Conservation (phyloP, 1,140 invertebrate genomes). For the Neodiprion fabricii region DNA sequence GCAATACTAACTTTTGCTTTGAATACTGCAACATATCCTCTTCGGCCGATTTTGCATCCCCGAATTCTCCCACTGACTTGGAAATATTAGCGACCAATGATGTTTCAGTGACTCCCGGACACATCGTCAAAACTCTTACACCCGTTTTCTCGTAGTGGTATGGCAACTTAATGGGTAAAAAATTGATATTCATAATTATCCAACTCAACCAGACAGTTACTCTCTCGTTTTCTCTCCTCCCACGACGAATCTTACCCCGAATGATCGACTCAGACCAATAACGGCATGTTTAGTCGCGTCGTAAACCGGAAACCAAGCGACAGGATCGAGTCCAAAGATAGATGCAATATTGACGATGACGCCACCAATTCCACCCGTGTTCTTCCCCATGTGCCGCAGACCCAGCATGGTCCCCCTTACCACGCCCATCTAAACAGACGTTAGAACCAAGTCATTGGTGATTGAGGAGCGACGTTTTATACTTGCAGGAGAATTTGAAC, state of each 20-base stretch:
- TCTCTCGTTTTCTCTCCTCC: no score
- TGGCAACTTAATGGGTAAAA: slow-evolving; percentile 29
- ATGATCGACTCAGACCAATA: slow-evolving; percentile 47
- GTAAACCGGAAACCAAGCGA: slow-evolving; percentile 66
- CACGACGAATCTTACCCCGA: slow-evolving; percentile 28
- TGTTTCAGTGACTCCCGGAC: slow-evolving; percentile 52
- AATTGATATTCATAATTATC: not conserved
- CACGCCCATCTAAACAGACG: no score
- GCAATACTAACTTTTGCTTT: not conserved
- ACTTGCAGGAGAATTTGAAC: not conserved
- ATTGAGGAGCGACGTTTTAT: no score
- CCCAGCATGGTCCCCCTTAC: no score
- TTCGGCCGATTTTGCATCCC: no score
- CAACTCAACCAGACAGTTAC: no score
- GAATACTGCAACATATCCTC: not conserved
- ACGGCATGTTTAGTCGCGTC: slow-evolving; percentile 69
- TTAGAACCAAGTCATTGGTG: no score
- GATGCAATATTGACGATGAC: slow-evolving; percentile 68
- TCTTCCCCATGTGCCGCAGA: slow-evolving; percentile 60
- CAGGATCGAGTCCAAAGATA: slow-evolving; percentile 63
- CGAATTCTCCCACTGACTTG: slow-evolving; percentile 31
- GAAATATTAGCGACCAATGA: slow-evolving; percentile 38
- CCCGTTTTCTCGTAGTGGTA: slow-evolving; percentile 58
- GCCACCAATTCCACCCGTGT: slow-evolving; percentile 65
- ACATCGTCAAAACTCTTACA: slow-evolving; percentile 56